Conservation (phyloP, 2,113 vertebrate species). For the Callionymus lyra region DNA sequence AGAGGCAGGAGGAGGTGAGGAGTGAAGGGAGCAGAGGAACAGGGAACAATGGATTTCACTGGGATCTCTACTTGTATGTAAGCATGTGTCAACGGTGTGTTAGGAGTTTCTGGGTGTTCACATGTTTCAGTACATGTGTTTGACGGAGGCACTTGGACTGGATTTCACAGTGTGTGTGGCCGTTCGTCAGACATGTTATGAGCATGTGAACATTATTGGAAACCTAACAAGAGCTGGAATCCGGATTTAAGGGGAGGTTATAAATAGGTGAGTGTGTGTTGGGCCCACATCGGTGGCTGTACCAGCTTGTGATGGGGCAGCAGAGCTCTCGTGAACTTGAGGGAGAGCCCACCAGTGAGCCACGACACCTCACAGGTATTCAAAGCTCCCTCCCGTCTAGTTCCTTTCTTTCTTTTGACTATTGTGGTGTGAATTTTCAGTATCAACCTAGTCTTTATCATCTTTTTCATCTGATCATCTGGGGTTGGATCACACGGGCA, state of each 20-base stretch:
- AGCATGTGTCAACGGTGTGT: conserved; percentile 20
- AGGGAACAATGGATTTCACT: conserved; percentile 3
- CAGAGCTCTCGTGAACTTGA: conserved; percentile 6
- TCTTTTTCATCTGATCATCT: too few species aligned
- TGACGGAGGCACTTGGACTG: conserved; percentile 8
- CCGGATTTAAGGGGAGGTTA: conserved; percentile 46
- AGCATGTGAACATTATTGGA: conserved; percentile 51
- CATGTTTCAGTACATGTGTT: conserved; percentile 21
- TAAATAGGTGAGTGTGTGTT: conserved; percentile 47
- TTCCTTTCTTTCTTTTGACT: neutral
- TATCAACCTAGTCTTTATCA: too few species aligned
- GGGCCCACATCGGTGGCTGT: conserved; percentile 25
- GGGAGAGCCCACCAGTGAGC: conserved; percentile 9
- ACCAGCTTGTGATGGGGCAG: conserved; percentile 47
- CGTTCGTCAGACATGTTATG: conserved; percentile 29
- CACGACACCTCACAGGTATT: too few species aligned
- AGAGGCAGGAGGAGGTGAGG: conserved; percentile 19
- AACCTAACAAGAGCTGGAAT: conserved; percentile 42
- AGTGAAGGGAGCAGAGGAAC: conserved; percentile 34
- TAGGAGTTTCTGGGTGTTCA: conserved; percentile 29
- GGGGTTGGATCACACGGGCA: too few species aligned
- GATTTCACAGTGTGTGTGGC: conserved; percentile 47
- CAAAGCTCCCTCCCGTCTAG: neutral
- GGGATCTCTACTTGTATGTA: conserved; percentile 2
- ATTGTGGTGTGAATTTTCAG: too few species aligned